Conservation (phyloP, 30 jellyfish, hydroid and myxozoan genomes). For the Mastigias papua region DNA sequence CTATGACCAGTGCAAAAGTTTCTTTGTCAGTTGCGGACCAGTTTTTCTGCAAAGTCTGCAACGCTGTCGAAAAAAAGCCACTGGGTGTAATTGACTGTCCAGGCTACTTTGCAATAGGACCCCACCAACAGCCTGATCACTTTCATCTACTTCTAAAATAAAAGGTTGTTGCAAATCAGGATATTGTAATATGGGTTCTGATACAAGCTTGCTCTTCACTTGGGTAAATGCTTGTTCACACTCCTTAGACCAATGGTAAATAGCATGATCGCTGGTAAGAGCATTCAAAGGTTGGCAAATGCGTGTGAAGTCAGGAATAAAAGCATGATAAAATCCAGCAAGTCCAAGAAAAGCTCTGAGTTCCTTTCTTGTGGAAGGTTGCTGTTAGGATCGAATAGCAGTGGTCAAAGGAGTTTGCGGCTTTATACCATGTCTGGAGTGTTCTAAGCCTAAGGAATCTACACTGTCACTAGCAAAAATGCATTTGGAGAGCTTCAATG, state of each 20-base stretch:
- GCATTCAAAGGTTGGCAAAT: slow-evolving; percentile 38
- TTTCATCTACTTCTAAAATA: slow-evolving; percentile 4
- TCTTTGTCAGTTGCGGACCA: slow-evolving; percentile 56
- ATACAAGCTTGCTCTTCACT: not conserved
- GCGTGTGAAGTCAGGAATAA: slow-evolving; percentile 32
- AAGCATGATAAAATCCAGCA: slow-evolving; percentile 46
- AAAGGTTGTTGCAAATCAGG: slow-evolving; percentile 10
- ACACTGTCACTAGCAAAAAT: slow-evolving; percentile 42
- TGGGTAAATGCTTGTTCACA: not conserved
- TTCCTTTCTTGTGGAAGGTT: slow-evolving; percentile 43
- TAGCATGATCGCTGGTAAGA: slow-evolving; percentile 21
- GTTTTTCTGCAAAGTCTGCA: slow-evolving; percentile 33
- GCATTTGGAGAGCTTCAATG: slow-evolving; percentile 27
- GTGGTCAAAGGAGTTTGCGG: slow-evolving; percentile 36
- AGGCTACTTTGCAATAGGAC: slow-evolving; percentile 22
- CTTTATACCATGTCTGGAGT: slow-evolving; percentile 7
- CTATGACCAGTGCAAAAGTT: slow-evolving; percentile 43
- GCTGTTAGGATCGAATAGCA: slow-evolving; percentile 13
- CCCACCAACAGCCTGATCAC: not conserved
- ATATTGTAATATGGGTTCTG: not conserved
- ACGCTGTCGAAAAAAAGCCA: slow-evolving; percentile 40
- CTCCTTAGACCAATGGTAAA: not conserved
- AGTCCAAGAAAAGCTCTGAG: slow-evolving; percentile 49
- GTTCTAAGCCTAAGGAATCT: slow-evolving; percentile 31
- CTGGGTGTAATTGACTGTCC: slow-evolving; percentile 41